Conservation (phyloP, 1,140 invertebrate genomes). For the Dendrolimus punctatus region DNA sequence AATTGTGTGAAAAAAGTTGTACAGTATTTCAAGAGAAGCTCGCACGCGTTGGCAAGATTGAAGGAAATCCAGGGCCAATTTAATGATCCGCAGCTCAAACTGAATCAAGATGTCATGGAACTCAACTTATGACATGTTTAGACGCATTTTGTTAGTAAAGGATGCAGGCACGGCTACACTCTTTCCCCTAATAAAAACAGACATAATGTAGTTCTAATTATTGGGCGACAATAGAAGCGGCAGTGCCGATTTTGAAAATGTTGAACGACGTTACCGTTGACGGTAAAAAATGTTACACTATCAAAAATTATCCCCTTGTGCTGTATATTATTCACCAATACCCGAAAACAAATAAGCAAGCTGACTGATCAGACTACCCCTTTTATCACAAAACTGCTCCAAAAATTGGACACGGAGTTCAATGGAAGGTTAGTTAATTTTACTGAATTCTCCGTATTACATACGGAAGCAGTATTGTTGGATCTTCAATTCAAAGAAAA, state of each 20-base stretch:
- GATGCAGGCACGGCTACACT: neutral
- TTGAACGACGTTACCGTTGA: neutral
- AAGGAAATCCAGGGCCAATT: conserved; percentile 1
- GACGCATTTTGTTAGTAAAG: neutral
- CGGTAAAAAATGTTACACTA: too few species aligned
- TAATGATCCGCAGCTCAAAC: neutral
- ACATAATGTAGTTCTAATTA: neutral
- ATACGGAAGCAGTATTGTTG: too few species aligned
- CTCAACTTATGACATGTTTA: conserved; percentile 1
- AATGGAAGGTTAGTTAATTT: too few species aligned
- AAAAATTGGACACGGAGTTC: too few species aligned
- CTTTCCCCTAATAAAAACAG: neutral
- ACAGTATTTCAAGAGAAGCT: neutral
- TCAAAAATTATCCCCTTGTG: too few species aligned
- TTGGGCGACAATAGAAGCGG: neutral
- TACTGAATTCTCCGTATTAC: too few species aligned
- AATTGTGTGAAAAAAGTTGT: neutral
- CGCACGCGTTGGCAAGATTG: neutral
- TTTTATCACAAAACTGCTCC: too few species aligned
- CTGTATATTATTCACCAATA: too few species aligned
- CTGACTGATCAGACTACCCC: too few species aligned
- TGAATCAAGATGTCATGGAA: neutral
- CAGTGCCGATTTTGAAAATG: neutral
- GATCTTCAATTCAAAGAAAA: too few species aligned
- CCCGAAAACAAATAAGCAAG: too few species aligned